These are phyloP conservation scores for Sphaerophoria rueppellii DNA, from an alignment of 2,888 invertebrate species.

Conservation along the genomic window DNA sequence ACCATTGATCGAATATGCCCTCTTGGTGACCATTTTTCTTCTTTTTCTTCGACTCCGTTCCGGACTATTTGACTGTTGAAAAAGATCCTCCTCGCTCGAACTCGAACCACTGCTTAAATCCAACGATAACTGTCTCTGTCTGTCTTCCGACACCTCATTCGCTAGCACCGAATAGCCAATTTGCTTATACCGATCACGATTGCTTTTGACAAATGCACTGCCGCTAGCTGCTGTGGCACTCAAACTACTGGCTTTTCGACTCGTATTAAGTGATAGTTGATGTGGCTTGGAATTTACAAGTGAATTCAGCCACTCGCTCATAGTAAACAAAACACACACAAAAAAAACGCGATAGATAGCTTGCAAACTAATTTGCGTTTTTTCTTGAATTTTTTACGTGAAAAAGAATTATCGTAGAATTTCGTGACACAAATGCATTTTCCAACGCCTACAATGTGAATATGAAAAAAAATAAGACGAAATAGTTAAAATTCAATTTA, in stretches of 20 bases:
- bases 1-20: conserved; percentile 58
- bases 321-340: conserved; percentile 31
- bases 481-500: conserved; percentile 7
- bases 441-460: conserved; percentile 50
- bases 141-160: conserved; percentile 39
- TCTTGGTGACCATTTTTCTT: conserved; percentile 59
- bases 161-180: conserved; percentile 57
- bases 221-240: conserved; percentile 39
- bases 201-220: conserved; percentile 53
- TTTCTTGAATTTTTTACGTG: conserved; percentile 17
- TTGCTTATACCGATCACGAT: conserved; percentile 64
- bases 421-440: conserved; percentile 67
- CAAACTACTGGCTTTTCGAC: conserved; percentile 53
- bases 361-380: conserved; percentile 22
- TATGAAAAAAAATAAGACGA: conserved; percentile 19
- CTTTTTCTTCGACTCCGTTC: conserved; percentile 2
- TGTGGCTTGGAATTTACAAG: conserved; percentile 57
- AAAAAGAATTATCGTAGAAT: conserved; percentile 34
- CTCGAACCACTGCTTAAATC: conserved; percentile 47
- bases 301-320: conserved; percentile 66
- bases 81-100: conserved; percentile 67
- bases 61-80: background rate
- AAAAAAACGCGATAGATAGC: conserved; percentile 28
- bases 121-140: conserved; percentile 38
- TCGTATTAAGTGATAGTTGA: conserved; percentile 45